A percentile compares a stretch with the other conserved stretches of the same genome.
These are phyloP conservation scores for Lepisosteus oculatus DNA, from an alignment of 2,113 vertebrate genomes.

Conservation along the genomic window DNA sequence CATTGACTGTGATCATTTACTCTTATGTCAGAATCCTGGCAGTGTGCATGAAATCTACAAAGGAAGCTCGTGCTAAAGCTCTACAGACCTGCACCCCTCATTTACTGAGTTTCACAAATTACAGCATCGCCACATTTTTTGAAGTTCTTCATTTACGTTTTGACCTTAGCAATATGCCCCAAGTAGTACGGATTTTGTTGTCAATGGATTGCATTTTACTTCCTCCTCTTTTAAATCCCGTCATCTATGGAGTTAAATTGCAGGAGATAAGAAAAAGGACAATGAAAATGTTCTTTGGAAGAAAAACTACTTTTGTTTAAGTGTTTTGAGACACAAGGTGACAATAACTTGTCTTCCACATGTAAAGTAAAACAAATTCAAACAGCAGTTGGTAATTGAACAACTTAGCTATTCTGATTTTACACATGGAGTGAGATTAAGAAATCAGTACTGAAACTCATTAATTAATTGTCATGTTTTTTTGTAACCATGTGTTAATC, in stretches of 20 bases:
- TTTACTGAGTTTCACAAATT: conserved; percentile 9
- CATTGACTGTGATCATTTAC: background rate
- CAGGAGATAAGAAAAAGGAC: conserved; percentile 10
- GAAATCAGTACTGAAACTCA: too few species aligned
- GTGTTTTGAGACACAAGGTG: too few species aligned
- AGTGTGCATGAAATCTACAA: background rate
- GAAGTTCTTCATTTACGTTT: conserved; percentile 7
- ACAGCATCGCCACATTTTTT: conserved; percentile 3
- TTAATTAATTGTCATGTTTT: too few species aligned
- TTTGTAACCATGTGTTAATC: too few species aligned
- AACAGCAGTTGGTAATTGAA: too few species aligned
- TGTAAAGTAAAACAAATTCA: too few species aligned
- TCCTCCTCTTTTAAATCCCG: conserved; percentile 12
- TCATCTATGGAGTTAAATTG: conserved; percentile 10
- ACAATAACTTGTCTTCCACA: too few species aligned
- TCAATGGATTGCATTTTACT: background rate
- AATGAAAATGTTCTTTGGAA: background rate
- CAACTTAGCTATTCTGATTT: too few species aligned
- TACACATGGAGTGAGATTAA: too few species aligned
- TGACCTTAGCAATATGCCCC: background rate
- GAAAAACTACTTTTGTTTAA: too few species aligned
- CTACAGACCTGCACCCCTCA: conserved; percentile 8
- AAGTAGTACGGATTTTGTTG: background rate
- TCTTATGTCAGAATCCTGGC: conserved; percentile 13
- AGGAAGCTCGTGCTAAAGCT: background rate